Evolutionary conservation across 30 jellyfish, hydroid and myxozoan species (phyloP).

Genomic region (Aurelia aurita): DNA sequence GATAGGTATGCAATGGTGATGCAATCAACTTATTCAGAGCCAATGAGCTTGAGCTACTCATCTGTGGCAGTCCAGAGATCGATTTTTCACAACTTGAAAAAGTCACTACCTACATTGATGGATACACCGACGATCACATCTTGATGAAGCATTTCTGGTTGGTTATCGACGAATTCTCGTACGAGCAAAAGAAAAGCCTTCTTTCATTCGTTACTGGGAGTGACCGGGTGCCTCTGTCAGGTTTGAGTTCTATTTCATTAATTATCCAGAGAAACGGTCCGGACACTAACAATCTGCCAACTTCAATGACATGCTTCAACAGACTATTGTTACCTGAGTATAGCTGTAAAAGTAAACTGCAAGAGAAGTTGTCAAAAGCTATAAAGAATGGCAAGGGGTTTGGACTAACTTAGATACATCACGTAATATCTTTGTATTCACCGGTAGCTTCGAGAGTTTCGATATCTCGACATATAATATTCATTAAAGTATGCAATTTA

Average conservation of each 20-base stretch:
- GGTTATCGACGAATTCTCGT: slow-evolving; percentile 68
- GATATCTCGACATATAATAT: no score
- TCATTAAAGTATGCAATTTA: no score
- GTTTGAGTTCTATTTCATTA: slow-evolving; percentile 83
- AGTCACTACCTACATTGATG: slow-evolving; percentile 85
- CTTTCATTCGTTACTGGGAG: slow-evolving; percentile 97
- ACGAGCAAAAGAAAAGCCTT: slow-evolving; percentile 78
- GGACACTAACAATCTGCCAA: slow-evolving; percentile 90
- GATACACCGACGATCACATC: slow-evolving; percentile 68
- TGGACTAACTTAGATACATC: slow-evolving; percentile 76
- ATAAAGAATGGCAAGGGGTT: slow-evolving; percentile 92
- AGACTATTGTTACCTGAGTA: slow-evolving; percentile 90
- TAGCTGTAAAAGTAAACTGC: slow-evolving; percentile 45
- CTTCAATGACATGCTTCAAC: slow-evolving; percentile 96
- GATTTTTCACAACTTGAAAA: slow-evolving; percentile 86
- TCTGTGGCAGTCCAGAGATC: slow-evolving; percentile 94
- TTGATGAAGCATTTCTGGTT: slow-evolving; percentile 85
- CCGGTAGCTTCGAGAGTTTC: no score
- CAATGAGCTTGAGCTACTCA: slow-evolving; percentile 90
- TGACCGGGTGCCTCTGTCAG: slow-evolving; percentile 93
- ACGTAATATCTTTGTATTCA: no score
- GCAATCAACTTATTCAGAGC: slow-evolving; percentile 82
- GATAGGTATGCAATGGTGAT: slow-evolving; percentile 89
- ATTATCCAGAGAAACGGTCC: slow-evolving; percentile 91
- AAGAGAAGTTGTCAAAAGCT: slow-evolving; percentile 80